Conservation (phyloP, 2,888 invertebrate species). For the Andricus curvator region DNA sequence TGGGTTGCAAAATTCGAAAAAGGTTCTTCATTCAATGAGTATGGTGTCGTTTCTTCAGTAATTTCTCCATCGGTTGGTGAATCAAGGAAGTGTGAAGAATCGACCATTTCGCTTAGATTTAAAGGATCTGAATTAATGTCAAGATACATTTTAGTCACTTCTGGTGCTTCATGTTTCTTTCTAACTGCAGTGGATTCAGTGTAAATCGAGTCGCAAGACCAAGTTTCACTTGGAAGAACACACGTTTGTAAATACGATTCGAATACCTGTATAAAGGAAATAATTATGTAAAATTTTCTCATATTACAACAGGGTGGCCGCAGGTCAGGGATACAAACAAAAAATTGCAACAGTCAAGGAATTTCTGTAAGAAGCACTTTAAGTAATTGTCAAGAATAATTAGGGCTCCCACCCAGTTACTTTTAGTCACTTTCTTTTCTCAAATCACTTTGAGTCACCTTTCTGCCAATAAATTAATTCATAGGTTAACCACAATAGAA, state of each 20-base stretch:
- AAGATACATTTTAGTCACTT: slow-evolving; percentile 46
- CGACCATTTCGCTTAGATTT: slow-evolving; percentile 39
- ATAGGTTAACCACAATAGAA: too few relatives aligned
- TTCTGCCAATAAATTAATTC: too few relatives aligned
- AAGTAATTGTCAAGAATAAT: too few relatives aligned
- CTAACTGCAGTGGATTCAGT: slow-evolving; percentile 50
- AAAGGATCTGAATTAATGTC: slow-evolving; percentile 20
- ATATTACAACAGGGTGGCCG: neutral
- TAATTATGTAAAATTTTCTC: neutral
- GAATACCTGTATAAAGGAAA: slow-evolving; percentile 63
- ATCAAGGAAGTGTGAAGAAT: slow-evolving; percentile 32
- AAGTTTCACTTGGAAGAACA: slow-evolving; percentile 68
- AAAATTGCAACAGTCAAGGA: too few relatives aligned
- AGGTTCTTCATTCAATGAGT: neutral
- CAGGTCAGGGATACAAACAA: too few relatives aligned
- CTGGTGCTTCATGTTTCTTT: slow-evolving; percentile 50
- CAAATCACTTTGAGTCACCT: too few relatives aligned
- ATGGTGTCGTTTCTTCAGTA: slow-evolving; percentile 25
- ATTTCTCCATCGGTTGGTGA: neutral
- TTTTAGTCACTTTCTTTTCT: too few relatives aligned
- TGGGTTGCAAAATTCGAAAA: neutral
- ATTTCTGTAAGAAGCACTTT: too few relatives aligned
- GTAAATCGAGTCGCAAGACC: slow-evolving; percentile 62
- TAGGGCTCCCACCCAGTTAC: too few relatives aligned
- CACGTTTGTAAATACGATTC: slow-evolving; percentile 70